Evolutionary conservation across 2,797 vertebrate species (phyloP).

Genomic region (Pelodytes ibericus): DNA sequence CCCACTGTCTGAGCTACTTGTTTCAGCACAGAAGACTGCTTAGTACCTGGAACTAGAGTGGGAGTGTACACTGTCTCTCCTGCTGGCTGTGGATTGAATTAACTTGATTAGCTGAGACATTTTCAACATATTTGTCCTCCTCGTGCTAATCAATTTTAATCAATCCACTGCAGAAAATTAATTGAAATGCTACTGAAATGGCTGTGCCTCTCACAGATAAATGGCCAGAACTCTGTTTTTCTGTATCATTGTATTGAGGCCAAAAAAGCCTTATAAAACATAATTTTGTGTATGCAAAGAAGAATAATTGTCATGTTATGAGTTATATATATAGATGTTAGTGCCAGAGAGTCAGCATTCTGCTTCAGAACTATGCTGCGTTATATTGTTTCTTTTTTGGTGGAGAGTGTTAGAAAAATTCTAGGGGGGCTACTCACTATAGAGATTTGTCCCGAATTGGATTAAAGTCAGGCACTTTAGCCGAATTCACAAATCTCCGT

Average conservation of each 20-base stretch:
- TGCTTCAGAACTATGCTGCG: background rate
- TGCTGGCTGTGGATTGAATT: slow-evolving; percentile 50
- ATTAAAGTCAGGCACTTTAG: too few relatives aligned
- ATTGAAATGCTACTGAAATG: slow-evolving; percentile 52
- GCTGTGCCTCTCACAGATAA: slow-evolving; percentile 41
- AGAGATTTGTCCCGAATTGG: too few relatives aligned
- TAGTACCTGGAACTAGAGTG: slow-evolving; percentile 35
- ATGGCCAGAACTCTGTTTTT: slow-evolving; percentile 36
- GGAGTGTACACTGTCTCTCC: slow-evolving; percentile 32
- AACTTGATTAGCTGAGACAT: slow-evolving; percentile 52
- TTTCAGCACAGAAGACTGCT: slow-evolving; percentile 3
- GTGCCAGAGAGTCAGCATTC: background rate
- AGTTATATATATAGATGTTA: slow-evolving; percentile 12
- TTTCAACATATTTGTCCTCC: slow-evolving; percentile 51
- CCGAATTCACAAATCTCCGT: too few relatives aligned
- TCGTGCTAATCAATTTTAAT: slow-evolving; percentile 54
- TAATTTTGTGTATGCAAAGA: slow-evolving; percentile 24
- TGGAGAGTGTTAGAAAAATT: too few relatives aligned
- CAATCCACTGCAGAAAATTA: slow-evolving; percentile 53
- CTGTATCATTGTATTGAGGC: slow-evolving; percentile 36
- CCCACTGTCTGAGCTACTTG: slow-evolving; percentile 21
- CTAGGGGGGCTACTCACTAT: too few relatives aligned
- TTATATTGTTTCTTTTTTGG: too few relatives aligned
- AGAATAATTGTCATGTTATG: slow-evolving; percentile 24
- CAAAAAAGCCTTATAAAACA: background rate